These are phyloP conservation scores for Dendrophyllia cribrosa DNA, from an alignment of 64 coral and sea anemone species.

Conservation along the genomic window DNA sequence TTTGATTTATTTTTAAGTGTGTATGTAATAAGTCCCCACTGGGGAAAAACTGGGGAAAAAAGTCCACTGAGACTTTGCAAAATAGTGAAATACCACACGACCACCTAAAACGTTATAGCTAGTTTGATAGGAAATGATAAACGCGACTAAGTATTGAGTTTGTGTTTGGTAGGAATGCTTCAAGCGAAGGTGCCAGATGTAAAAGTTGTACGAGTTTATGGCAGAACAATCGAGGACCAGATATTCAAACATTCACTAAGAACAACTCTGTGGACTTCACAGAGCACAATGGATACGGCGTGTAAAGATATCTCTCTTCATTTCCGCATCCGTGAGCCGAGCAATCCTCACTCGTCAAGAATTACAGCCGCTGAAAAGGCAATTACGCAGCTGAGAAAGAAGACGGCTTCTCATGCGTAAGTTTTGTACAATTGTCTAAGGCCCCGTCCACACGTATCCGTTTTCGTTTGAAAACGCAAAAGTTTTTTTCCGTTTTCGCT, in stretches of 20 bases:
- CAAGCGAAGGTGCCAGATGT: slow-evolving; percentile 17
- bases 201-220: slow-evolving; percentile 83
- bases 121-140: too few species aligned
- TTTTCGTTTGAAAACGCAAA: too few species aligned
- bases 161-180: slow-evolving; percentile 76
- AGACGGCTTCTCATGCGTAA: neutral
- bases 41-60: too few species aligned
- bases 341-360: slow-evolving; percentile 71
- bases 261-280: slow-evolving; percentile 36
- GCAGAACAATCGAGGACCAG: slow-evolving; percentile 74
- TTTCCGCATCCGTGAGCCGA: slow-evolving; percentile 56
- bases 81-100: too few species aligned
- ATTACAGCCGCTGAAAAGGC: slow-evolving; percentile 47
- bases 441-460: too few species aligned
- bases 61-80: too few species aligned
- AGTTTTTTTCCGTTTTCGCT: too few species aligned
- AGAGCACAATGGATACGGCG: slow-evolving; percentile 45
- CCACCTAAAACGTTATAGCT: too few species aligned
- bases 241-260: slow-evolving; percentile 49
- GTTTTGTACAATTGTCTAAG: neutral
- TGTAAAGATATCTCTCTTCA: slow-evolving; percentile 78
- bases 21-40: too few species aligned
- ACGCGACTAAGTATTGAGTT: neutral
- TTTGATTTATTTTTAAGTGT: too few species aligned
- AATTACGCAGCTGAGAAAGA: slow-evolving; percentile 41